Evolutionary conservation across 2,797 vertebrate species (phyloP).

Genomic region (Megalops cyprinoides): DNA sequence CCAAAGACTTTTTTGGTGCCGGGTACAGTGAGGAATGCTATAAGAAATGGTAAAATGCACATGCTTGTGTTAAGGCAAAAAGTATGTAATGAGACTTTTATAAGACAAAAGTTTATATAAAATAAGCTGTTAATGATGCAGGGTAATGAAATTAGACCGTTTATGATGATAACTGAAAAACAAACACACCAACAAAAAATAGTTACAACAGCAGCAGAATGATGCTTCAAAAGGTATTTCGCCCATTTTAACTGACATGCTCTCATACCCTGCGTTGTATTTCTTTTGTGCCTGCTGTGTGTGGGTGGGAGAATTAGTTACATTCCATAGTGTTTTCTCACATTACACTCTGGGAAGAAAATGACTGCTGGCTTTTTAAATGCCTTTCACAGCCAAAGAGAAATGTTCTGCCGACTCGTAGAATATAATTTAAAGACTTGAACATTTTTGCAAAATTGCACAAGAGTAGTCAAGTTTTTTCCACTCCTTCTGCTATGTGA

Average conservation of each 20-base stretch:
- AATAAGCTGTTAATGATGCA: no score
- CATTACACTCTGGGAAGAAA: constrained; percentile 40
- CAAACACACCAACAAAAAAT: no score
- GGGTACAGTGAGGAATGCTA: not conserved
- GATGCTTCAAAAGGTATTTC: not conserved
- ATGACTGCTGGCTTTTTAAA: constrained; percentile 55
- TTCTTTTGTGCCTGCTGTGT: not conserved
- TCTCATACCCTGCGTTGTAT: not conserved
- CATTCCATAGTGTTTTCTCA: constrained; percentile 54
- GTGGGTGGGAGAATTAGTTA: no score
- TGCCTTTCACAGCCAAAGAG: constrained; percentile 63
- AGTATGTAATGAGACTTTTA: no score
- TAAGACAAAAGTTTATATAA: no score
- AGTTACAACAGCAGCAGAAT: no score
- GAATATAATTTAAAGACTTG: constrained; percentile 67
- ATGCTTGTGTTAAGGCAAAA: no score
- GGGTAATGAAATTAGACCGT: no score
- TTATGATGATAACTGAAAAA: no score
- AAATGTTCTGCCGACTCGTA: constrained; percentile 66
- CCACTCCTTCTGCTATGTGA: constrained; percentile 46
- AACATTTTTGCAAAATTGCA: constrained; percentile 64
- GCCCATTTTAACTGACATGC: not conserved
- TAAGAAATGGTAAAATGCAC: not conserved
- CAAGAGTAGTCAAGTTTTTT: constrained; percentile 58
- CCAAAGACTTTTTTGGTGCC: not conserved